Evolutionary conservation across 2,113 vertebrate genomes (phyloP).

Genomic region (Scartelaos histophorus): DNA sequence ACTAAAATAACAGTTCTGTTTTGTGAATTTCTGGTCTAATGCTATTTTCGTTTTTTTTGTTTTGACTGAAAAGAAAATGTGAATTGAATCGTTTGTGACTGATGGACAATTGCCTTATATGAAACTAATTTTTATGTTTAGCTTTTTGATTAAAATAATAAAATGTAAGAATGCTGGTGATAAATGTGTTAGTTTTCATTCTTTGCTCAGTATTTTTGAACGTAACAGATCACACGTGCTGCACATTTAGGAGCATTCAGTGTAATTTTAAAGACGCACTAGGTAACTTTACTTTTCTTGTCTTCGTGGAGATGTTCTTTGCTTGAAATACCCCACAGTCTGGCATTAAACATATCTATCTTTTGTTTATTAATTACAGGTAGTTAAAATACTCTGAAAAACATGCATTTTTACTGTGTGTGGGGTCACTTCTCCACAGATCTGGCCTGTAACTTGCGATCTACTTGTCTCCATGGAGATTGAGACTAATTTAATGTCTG

Average conservation of each 20-base stretch:
- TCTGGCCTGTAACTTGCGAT: too few species aligned
- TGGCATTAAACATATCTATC: too few species aligned
- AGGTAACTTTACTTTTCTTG: neutral
- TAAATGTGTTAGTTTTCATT: neutral
- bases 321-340: too few species aligned
- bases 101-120: constrained; percentile 77
- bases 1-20: neutral
- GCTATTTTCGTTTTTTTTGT: constrained; percentile 38
- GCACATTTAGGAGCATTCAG: neutral
- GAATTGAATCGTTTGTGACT: constrained; percentile 51
- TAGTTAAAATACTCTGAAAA: too few species aligned
- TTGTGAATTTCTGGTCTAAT: constrained; percentile 36
- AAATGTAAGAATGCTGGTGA: constrained; percentile 59
- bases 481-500: too few species aligned
- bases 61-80: constrained; percentile 27
- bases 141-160: constrained; percentile 68
- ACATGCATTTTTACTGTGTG: too few species aligned
- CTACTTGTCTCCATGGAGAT: too few species aligned
- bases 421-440: too few species aligned
- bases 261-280: neutral
- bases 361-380: too few species aligned
- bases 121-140: constrained; percentile 76
- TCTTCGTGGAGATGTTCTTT: too few species aligned
- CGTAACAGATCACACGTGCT: too few species aligned
- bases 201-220: neutral